phyloP scores from a whole-genome alignment of 2,888 invertebrate species.

The Lysandra bellargus region DNA sequence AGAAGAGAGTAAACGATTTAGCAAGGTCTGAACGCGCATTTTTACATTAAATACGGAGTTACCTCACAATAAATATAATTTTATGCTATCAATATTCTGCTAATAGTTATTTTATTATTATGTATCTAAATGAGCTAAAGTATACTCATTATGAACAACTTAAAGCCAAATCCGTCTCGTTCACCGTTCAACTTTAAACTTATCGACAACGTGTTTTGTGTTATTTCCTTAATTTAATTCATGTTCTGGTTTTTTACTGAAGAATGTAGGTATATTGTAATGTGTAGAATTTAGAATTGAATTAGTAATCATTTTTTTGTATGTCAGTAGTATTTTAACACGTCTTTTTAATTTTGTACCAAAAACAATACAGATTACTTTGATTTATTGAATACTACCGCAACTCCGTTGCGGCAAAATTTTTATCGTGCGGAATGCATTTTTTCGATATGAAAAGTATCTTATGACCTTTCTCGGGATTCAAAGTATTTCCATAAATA shows the following conservation, averaged over 20 bases:
- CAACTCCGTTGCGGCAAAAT: too few relatives aligned
- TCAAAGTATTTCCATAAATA: too few relatives aligned
- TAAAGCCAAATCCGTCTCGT: neutral
- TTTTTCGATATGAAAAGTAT: too few relatives aligned
- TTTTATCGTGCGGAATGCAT: too few relatives aligned
- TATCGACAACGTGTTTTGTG: conserved; percentile 7
- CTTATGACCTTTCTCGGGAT: too few relatives aligned
- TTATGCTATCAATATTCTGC: neutral
- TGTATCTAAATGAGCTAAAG: neutral
- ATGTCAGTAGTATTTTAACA: neutral
- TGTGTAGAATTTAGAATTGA: neutral
- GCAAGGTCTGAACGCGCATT: too few relatives aligned
- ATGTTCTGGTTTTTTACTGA: conserved; percentile 21
- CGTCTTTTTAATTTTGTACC: neutral
- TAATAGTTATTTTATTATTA: neutral
- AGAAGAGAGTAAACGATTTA: too few relatives aligned
- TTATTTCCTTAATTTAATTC: conserved; percentile 26
- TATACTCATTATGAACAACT: neutral
- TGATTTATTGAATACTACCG: too few relatives aligned
- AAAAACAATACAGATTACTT: too few relatives aligned
- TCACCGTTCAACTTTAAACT: conserved; percentile 10
- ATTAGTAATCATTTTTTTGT: neutral
- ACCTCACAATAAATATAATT: neutral
- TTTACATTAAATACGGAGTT: neutral
- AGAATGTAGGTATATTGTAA: neutral